Percentiles rank a stretch among this genome's conserved stretches.
These are phyloP conservation scores for Aethina tumida DNA, from an alignment of 1,140 invertebrate genomes.

Conservation along the genomic window DNA sequence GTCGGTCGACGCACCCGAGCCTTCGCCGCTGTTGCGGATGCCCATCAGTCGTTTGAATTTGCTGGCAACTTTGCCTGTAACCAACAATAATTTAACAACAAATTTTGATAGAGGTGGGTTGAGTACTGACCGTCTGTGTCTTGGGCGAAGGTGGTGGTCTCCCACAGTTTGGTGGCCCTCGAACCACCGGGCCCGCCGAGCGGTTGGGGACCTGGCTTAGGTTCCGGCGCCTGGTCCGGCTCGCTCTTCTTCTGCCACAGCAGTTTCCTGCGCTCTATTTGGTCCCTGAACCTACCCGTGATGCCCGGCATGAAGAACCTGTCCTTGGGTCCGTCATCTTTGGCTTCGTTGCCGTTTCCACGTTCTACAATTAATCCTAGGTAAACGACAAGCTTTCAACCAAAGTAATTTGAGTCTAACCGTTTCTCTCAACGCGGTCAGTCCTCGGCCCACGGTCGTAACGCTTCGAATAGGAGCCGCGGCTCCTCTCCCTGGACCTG, in stretches of 20 bases:
- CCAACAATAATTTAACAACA: constrained; percentile 5
- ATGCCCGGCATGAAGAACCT: constrained; percentile 78
- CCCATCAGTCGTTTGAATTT: constrained; percentile 96
- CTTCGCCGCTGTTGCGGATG: constrained; percentile 56
- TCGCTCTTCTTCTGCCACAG: constrained; percentile 72
- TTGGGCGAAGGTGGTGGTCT: constrained; percentile 72
- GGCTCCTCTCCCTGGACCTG: constrained; percentile 13
- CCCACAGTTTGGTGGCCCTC: constrained; percentile 61
- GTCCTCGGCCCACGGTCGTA: constrained; percentile 11
- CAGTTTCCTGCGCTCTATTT: constrained; percentile 76
- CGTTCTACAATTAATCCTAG: constrained; percentile 8
- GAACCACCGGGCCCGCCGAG: constrained; percentile 10
- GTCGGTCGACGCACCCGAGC: constrained; percentile 38
- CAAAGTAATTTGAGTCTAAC: constrained; percentile 7
- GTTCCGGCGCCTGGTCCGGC: constrained; percentile 27
- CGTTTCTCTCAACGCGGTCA: constrained; percentile 15
- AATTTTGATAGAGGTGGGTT: neutral
- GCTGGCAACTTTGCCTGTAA: constrained; percentile 61
- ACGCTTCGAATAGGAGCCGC: constrained; percentile 10
- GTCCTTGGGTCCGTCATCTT: constrained; percentile 23
- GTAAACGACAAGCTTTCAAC: constrained; percentile 12
- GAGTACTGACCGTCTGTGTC: constrained; percentile 64
- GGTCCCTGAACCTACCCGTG: constrained; percentile 74
- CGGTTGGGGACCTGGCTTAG: constrained; percentile 22
- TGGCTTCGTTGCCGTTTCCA: constrained; percentile 2